A percentile compares a stretch with the other conserved stretches of the same genome.
Evolutionary conservation across 2,888 invertebrate species (phyloP).

Genomic region (Formica aserva): DNA sequence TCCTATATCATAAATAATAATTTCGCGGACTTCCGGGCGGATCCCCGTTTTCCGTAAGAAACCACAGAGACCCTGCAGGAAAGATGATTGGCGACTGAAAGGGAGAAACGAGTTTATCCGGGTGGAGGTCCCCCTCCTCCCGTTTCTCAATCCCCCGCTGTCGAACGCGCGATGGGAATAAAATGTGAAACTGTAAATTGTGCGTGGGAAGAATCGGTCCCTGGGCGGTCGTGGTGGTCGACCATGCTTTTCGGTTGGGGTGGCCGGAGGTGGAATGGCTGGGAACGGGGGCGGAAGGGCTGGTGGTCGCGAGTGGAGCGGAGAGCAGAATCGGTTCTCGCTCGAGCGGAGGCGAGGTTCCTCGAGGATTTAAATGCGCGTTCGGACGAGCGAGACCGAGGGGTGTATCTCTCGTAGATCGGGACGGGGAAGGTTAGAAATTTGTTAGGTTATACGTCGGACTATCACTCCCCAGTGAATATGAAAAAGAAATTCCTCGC

Average conservation of each 20-base stretch:
- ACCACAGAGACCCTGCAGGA: slow-evolving; percentile 46
- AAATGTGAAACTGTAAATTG: slow-evolving; percentile 86
- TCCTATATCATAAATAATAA: slow-evolving; percentile 52
- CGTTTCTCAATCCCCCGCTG: slow-evolving; percentile 57
- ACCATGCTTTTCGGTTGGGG: slow-evolving; percentile 60
- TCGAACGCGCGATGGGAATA: slow-evolving; percentile 83
- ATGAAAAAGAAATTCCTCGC: slow-evolving; percentile 82
- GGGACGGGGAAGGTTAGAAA: slow-evolving; percentile 73
- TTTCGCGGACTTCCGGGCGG: slow-evolving; percentile 30
- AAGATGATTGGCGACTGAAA: slow-evolving; percentile 76
- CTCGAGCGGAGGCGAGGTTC: slow-evolving; percentile 30
- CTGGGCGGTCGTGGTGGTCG: slow-evolving; percentile 78
- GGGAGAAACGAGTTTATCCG: slow-evolving; percentile 81
- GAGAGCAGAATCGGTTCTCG: slow-evolving; percentile 25
- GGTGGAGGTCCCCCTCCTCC: slow-evolving; percentile 50
- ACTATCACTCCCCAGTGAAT: slow-evolving; percentile 84
- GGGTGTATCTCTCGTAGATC: slow-evolving; percentile 36
- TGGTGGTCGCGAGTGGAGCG: slow-evolving; percentile 27
- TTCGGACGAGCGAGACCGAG: slow-evolving; percentile 73
- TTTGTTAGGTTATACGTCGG: slow-evolving; percentile 83
- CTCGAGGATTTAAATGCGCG: slow-evolving; percentile 84
- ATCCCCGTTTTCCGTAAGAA: slow-evolving; percentile 35
- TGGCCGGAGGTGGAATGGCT: slow-evolving; percentile 53
- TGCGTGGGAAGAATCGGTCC: slow-evolving; percentile 85
- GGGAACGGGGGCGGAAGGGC: slow-evolving; percentile 10